A percentile compares a stretch with the other conserved stretches of the same genome.
Conservation (phyloP, 2,113 vertebrate genomes). For the Cervus canadensis region DNA sequence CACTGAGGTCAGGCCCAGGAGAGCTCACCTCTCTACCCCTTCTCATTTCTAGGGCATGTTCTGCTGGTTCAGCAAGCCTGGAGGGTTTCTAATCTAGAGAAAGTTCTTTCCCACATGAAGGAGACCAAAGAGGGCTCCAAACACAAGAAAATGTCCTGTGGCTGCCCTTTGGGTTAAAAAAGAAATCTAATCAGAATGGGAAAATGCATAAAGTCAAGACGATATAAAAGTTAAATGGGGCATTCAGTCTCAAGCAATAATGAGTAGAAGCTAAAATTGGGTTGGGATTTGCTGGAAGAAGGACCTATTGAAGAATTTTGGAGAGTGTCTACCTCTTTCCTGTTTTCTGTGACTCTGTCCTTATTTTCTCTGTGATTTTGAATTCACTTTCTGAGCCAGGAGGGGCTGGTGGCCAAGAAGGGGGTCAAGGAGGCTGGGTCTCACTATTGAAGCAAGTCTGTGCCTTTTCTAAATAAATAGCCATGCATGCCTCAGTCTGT, state of each 20-base stretch:
- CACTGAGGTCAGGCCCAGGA: background rate
- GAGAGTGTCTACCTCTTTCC: background rate
- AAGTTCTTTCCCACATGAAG: background rate
- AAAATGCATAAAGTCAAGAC: slow-evolving; percentile 22
- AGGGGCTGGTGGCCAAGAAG: background rate
- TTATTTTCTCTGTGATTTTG: background rate
- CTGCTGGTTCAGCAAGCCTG: slow-evolving; percentile 26
- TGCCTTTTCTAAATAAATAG: background rate
- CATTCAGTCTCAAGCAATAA: slow-evolving; percentile 26
- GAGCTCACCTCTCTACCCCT: background rate
- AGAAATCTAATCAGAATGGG: background rate
- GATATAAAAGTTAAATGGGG: slow-evolving; percentile 36
- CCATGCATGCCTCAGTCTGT: background rate
- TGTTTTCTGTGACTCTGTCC: background rate
- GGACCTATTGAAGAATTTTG: background rate
- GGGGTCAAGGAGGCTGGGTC: background rate
- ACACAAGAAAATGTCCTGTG: slow-evolving; percentile 69
- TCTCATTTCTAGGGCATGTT: background rate
- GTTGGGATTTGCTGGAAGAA: slow-evolving; percentile 15
- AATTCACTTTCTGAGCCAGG: background rate
- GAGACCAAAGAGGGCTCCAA: slow-evolving; percentile 50
- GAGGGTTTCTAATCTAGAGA: slow-evolving; percentile 2
- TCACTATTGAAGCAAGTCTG: background rate
- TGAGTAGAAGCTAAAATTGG: background rate
- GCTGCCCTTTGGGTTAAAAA: slow-evolving; percentile 11